These are phyloP conservation scores for Drosophila borborema DNA, from an alignment of 2,888 invertebrate species.

Conservation along the genomic window DNA sequence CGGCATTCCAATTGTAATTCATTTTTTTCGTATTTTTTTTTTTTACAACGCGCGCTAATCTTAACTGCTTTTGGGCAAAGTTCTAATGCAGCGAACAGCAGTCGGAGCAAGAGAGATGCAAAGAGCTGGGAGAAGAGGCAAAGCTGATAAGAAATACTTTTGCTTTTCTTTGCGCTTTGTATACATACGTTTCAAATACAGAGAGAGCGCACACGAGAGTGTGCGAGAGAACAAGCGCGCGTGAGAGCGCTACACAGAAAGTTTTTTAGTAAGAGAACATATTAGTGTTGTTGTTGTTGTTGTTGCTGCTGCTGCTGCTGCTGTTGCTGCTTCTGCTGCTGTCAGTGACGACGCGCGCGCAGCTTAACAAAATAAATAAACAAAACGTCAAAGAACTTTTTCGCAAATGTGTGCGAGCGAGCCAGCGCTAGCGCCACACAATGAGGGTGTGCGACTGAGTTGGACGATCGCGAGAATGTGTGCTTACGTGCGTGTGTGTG, in stretches of 20 bases:
- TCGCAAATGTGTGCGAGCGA: slow-evolving; percentile 63
- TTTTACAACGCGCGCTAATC: slow-evolving; percentile 65
- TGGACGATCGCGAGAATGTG: slow-evolving; percentile 29
- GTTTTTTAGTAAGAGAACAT: slow-evolving; percentile 45
- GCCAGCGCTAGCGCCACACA: slow-evolving; percentile 18
- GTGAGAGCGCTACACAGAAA: slow-evolving; percentile 50
- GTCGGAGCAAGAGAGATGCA: not conserved
- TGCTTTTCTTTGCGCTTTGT: slow-evolving; percentile 62
- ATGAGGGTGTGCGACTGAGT: slow-evolving; percentile 19
- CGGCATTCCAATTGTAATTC: slow-evolving; percentile 5
- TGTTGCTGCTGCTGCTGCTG: slow-evolving; percentile 2
- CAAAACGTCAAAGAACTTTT: slow-evolving; percentile 82
- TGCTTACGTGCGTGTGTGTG: slow-evolving; percentile 10
- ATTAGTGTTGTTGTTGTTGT: slow-evolving; percentile 1
- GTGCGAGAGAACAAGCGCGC: slow-evolving; percentile 12
- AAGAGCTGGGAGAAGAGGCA: slow-evolving; percentile 3
- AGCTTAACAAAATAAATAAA: slow-evolving; percentile 80
- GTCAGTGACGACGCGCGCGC: slow-evolving; percentile 30
- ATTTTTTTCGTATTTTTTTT: not conserved
- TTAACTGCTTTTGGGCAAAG: slow-evolving; percentile 71
- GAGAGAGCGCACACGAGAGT: slow-evolving; percentile 33
- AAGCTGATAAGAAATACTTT: slow-evolving; percentile 74
- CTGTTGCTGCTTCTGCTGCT: not conserved
- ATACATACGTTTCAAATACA: slow-evolving; percentile 40
- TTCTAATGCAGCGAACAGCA: slow-evolving; percentile 43